Evolutionary conservation across 2,113 vertebrate genomes (phyloP), one percentile per base, ranked within the genome.

Genomic region (Gnathochromis pfefferi): DNA sequence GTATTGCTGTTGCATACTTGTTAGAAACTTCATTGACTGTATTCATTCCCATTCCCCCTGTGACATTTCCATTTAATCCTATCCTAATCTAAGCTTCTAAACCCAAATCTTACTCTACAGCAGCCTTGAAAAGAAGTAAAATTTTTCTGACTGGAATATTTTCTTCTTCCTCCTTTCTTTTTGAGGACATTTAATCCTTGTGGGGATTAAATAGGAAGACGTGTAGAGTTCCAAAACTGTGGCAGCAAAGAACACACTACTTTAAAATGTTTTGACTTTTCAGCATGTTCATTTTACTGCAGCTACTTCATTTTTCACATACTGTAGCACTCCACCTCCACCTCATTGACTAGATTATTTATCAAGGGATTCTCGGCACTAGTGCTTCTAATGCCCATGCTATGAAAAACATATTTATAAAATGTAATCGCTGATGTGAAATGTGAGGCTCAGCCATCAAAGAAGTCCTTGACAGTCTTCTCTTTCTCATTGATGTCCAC

Each of bases 51-150:
- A 4, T 63, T 80, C 65, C 82, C 28, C 7, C 86, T 82, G 80
- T 90, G 89, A 94, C 91, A 94, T 93, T 90, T 91, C 60, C 68
- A 26, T 84, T 65, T 93, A 92, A 93, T 93, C 91, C 91, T 1
- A 2, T 38, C 81, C 73, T 93, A 94, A 91, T 93, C 82, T 89
- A 5, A 58, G 84, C 81, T 49, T 49, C 70, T 58, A 73, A 93
- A 83, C 35, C 84, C 81, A 70, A 60, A 79, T 80, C 85, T 1
- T 51, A 53, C 84, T 84, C 85, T 38, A 54, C 80, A 81, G 82
- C 78, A 28, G 78, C 79, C 42, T 68, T 83, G 73, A 65, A 89
- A 80, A 58, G 73, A 63, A 82, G 78, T 17, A 11, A 3, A 78
- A 80, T n/a, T 57, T 12, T 90, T 90, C 78, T 21, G 87, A 88